A percentile compares a stretch with the other conserved stretches of the same genome.
Evolutionary conservation across 2,888 invertebrate genomes (phyloP).

Genomic region (Thecophora atra): DNA sequence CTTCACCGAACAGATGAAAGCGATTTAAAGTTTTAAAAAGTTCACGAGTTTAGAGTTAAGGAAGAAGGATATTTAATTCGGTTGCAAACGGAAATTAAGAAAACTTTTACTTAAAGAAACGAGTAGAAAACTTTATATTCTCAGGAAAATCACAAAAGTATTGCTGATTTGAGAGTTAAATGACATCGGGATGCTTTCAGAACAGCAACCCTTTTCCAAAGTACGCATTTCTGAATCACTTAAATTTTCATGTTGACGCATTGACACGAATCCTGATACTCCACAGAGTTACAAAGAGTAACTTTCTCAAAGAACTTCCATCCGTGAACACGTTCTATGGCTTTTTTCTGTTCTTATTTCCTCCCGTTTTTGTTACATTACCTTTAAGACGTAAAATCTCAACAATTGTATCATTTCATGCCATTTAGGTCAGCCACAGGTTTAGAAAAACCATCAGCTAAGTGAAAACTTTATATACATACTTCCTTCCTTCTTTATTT

Average conservation of each 20-base stretch:
- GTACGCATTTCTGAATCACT: background rate
- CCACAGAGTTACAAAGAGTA: constrained; percentile 6
- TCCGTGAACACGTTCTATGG: background rate
- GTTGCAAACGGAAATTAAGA: constrained; percentile 12
- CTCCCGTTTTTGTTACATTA: background rate
- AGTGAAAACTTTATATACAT: background rate
- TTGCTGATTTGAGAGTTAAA: background rate
- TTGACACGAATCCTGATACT: constrained; percentile 1
- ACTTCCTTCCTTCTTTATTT: background rate
- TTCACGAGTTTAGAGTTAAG: background rate
- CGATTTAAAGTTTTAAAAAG: constrained; percentile 12
- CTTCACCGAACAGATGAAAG: constrained; percentile 1
- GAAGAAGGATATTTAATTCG: constrained; percentile 18
- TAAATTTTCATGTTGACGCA: background rate
- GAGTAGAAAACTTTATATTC: background rate
- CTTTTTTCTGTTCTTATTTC: background rate
- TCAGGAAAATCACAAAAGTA: background rate
- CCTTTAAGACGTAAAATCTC: background rate
- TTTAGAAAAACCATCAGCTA: background rate
- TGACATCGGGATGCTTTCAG: too few species aligned
- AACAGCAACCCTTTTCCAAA: too few species aligned
- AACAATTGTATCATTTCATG: constrained; percentile 3
- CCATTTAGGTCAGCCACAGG: constrained; percentile 7
- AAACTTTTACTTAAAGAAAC: too few species aligned
- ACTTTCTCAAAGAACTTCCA: background rate